Evolutionary conservation across 1,140 invertebrate genomes (phyloP).

Genomic region (Drosophila azteca): DNA sequence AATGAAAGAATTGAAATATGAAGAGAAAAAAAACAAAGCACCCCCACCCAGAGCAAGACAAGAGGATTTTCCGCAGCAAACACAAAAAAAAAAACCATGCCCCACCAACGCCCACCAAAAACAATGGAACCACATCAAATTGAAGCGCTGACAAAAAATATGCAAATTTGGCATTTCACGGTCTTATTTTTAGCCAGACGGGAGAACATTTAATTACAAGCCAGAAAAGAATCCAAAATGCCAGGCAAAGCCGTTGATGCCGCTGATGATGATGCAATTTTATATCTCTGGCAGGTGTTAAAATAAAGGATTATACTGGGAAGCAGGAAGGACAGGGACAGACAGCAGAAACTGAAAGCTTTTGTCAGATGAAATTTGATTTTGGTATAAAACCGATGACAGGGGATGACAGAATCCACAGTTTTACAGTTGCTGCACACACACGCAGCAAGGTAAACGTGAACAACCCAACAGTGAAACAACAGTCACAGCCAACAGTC

Average conservation of each 20-base stretch:
- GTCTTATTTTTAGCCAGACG: conserved; percentile 60
- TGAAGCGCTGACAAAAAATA: conserved; percentile 44
- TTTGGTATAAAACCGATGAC: conserved; percentile 52
- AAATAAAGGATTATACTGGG: conserved; percentile 65
- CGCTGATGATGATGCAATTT: conserved; percentile 53
- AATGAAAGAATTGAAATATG: too few species aligned
- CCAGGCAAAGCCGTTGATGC: conserved; percentile 42
- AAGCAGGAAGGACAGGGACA: conserved; percentile 35
- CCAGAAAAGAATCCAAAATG: conserved; percentile 38
- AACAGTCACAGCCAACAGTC: conserved; percentile 22
- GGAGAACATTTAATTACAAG: conserved; percentile 38
- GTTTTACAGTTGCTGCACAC: conserved; percentile 67
- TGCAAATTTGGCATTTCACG: conserved; percentile 51
- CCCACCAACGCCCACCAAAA: not conserved
- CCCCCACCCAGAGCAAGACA: not conserved
- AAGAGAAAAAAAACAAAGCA: not conserved
- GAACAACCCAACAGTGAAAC: not conserved
- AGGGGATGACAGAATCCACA: conserved; percentile 30
- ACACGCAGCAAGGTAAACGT: conserved; percentile 59
- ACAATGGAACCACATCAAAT: not conserved
- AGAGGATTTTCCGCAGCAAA: conserved; percentile 19
- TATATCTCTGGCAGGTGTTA: conserved; percentile 69
- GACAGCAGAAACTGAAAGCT: conserved; percentile 12
- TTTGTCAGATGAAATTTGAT: conserved; percentile 22
- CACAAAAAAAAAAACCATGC: too few species aligned